phyloP scores from a whole-genome alignment of 2,888 invertebrate species.

The Temnothorax ravouxi region DNA sequence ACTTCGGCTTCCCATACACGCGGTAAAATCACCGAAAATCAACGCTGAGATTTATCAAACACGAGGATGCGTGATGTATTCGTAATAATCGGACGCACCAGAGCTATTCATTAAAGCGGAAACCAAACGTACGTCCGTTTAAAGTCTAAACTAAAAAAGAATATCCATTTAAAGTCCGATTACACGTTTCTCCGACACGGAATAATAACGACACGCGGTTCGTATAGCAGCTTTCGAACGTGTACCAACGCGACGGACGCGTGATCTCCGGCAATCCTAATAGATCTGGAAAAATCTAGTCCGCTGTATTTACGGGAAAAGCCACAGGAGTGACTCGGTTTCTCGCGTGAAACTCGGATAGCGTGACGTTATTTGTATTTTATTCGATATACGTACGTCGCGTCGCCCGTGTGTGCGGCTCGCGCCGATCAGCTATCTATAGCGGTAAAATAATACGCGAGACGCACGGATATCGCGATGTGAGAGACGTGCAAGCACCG shows the following conservation, averaged over 20 bases:
- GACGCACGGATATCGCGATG: neutral
- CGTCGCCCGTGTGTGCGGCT: neutral
- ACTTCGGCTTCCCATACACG: neutral
- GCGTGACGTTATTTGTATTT: slow-evolving; percentile 54
- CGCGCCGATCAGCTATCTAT: slow-evolving; percentile 13
- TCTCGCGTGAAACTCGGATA: slow-evolving; percentile 34
- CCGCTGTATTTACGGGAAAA: slow-evolving; percentile 52
- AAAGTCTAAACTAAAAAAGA: neutral
- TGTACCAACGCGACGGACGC: slow-evolving; percentile 13
- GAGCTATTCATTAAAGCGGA: neutral
- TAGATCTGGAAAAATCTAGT: slow-evolving; percentile 61
- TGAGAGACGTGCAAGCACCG: too few relatives aligned
- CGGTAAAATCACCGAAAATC: neutral
- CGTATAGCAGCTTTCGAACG: slow-evolving; percentile 32
- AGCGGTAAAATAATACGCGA: slow-evolving; percentile 8
- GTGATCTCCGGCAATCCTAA: slow-evolving; percentile 45
- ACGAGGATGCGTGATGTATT: neutral
- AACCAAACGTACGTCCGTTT: slow-evolving; percentile 7
- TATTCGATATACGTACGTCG: slow-evolving; percentile 32
- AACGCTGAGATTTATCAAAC: neutral
- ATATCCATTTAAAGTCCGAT: slow-evolving; percentile 15
- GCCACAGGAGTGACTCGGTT: slow-evolving; percentile 37
- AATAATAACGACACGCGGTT: neutral
- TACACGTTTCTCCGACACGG: slow-evolving; percentile 35
- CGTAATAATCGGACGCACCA: slow-evolving; percentile 10